Conservation (phyloP, 2,888 invertebrate genomes). For the Microctonus hyperodae region DNA sequence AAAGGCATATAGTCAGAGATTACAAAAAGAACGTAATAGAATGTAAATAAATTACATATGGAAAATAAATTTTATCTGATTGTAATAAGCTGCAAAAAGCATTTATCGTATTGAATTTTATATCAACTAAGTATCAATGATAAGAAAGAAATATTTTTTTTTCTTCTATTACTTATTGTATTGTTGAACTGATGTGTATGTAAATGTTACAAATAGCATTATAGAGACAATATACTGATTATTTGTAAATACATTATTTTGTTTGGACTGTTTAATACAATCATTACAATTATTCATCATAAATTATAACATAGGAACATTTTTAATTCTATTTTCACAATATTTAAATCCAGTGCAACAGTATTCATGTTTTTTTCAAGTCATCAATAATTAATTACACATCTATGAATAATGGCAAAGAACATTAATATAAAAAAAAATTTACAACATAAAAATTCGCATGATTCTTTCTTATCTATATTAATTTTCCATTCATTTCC, state of each 20-base stretch:
- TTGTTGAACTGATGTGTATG: constrained; percentile 9
- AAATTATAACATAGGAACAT: constrained; percentile 45
- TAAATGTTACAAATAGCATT: constrained; percentile 8
- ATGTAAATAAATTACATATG: constrained; percentile 62
- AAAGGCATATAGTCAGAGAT: constrained; percentile 83
- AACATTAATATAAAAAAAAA: background rate
- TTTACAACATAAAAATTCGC: background rate
- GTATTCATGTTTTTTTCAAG: background rate
- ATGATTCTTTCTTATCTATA: background rate
- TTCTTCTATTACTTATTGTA: constrained; percentile 23
- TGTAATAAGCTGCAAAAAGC: constrained; percentile 1
- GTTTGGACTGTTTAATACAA: constrained; percentile 43
- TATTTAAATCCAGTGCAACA: constrained; percentile 7
- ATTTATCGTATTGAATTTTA: background rate
- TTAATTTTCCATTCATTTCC: background rate
- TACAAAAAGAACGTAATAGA: constrained; percentile 80
- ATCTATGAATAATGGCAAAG: constrained; percentile 1
- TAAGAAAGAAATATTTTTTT: constrained; percentile 19
- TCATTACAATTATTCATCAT: constrained; percentile 40
- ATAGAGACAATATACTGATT: background rate
- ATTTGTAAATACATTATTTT: constrained; percentile 43
- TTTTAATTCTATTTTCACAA: constrained; percentile 32
- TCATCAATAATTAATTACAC: background rate
- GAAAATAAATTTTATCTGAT: constrained; percentile 9
- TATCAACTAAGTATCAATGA: background rate